A percentile compares a stretch with the other conserved stretches of the same genome.
Conservation (phyloP, 92 coral and sea anemone genomes). For the Ricordea florida region DNA sequence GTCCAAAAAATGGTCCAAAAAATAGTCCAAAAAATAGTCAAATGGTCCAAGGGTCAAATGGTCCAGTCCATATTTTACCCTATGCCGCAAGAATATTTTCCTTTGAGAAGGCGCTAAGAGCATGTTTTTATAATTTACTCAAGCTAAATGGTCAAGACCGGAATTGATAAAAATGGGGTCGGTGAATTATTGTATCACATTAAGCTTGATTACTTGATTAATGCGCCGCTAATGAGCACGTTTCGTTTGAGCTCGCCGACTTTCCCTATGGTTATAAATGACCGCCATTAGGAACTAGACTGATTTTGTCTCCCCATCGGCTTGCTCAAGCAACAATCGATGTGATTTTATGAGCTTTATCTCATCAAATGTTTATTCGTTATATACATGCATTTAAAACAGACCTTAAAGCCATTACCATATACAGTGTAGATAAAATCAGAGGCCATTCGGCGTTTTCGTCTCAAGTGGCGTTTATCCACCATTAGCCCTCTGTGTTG, state of each 20-base stretch:
- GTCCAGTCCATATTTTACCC: no score
- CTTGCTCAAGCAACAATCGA: not conserved
- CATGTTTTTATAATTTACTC: constrained; percentile 42
- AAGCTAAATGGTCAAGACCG: constrained; percentile 5
- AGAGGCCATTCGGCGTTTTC: no score
- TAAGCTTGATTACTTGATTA: constrained; percentile 3
- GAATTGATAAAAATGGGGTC: not conserved
- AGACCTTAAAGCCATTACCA: no score
- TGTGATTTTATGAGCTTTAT: not conserved
- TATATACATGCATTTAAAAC: no score
- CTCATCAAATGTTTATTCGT: no score
- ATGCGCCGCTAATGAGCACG: constrained; percentile 17
- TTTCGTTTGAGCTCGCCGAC: constrained; percentile 31
- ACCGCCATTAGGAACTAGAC: constrained; percentile 1
- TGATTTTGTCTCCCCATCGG: not conserved
- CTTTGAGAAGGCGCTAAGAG: constrained; percentile 39
- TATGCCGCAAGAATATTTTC: constrained; percentile 2
- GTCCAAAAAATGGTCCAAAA: no score
- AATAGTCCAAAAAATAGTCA: no score
- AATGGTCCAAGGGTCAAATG: no score
- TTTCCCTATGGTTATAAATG: constrained; percentile 3
- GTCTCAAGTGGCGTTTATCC: no score
- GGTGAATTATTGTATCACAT: not conserved
- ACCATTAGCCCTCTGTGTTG: no score
- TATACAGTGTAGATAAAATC: no score